phyloP scores from a whole-genome alignment of 2,888 invertebrate species.

The Brenthis ino region DNA sequence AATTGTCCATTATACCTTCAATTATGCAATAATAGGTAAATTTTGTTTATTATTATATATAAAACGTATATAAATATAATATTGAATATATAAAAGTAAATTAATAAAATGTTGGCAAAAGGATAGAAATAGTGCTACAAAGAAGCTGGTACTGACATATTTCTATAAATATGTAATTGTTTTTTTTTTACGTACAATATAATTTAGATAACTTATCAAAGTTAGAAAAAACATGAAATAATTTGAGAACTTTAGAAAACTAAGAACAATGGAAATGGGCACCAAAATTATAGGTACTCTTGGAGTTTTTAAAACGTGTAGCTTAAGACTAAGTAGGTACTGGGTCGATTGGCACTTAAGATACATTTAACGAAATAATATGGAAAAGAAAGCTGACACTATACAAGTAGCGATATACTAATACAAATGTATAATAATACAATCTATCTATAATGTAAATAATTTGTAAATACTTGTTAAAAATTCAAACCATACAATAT shows the following conservation, averaged over 20 bases:
- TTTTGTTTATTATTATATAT: not conserved
- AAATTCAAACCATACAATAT: conserved; percentile 44
- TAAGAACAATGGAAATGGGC: not conserved
- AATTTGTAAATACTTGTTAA: conserved; percentile 38
- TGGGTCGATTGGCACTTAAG: conserved; percentile 30
- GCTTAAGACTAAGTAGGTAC: conserved; percentile 11
- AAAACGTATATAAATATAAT: not conserved
- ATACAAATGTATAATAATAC: conserved; percentile 31
- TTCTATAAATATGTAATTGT: too few species aligned
- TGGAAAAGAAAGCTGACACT: conserved; percentile 18
- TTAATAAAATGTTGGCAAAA: too few species aligned
- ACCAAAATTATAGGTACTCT: conserved; percentile 1
- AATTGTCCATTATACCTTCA: conserved; percentile 12
- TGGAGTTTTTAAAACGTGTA: conserved; percentile 4
- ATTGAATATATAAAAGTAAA: too few species aligned
- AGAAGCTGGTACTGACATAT: too few species aligned
- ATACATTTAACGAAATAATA: conserved; percentile 26
- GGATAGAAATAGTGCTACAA: too few species aligned
- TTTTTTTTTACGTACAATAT: too few species aligned
- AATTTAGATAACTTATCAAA: too few species aligned
- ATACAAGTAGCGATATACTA: conserved; percentile 20
- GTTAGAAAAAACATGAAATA: too few species aligned
- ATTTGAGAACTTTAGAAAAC: not conserved
- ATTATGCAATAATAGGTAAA: not conserved
- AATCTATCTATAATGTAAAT: conserved; percentile 36